phyloP scores from a whole-genome alignment of 1,140 invertebrate genomes.

The Schmidtea mediterranea region DNA sequence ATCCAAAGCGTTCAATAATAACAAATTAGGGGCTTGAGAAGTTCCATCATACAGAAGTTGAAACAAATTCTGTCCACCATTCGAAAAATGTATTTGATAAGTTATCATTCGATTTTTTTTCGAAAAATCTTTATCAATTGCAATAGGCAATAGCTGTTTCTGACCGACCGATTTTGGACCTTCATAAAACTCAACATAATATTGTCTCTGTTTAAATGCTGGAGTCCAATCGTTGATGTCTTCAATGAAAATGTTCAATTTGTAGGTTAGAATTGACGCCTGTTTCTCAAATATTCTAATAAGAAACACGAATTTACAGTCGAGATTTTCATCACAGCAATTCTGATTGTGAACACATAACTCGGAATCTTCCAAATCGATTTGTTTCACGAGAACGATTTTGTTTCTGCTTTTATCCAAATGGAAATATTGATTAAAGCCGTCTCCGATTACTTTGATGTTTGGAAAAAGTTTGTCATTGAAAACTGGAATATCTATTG shows the following conservation, averaged over 20 bases:
- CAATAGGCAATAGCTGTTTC: background rate
- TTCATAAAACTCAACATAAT: background rate
- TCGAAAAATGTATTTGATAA: background rate
- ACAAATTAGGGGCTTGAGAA: background rate
- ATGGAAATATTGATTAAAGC: no score
- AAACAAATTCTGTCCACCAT: background rate
- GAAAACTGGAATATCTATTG: no score
- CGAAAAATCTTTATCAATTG: constrained; percentile 2
- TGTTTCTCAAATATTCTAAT: background rate
- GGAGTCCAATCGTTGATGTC: background rate
- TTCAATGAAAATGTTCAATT: background rate
- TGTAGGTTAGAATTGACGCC: background rate
- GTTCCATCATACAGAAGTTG: background rate
- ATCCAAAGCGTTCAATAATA: background rate
- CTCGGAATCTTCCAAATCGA: background rate
- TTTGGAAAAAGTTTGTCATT: no score
- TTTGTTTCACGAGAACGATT: background rate
- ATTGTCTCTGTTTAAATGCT: background rate
- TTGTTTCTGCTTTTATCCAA: no score
- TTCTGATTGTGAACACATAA: background rate
- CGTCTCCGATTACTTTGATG: no score
- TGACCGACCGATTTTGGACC: background rate
- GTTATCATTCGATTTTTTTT: background rate
- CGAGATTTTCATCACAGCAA: background rate
- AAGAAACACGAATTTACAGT: background rate